Base-by-base conservation (phyloP, 2,797 vertebrate species). In the Syndactyla subalaris region DNA sequence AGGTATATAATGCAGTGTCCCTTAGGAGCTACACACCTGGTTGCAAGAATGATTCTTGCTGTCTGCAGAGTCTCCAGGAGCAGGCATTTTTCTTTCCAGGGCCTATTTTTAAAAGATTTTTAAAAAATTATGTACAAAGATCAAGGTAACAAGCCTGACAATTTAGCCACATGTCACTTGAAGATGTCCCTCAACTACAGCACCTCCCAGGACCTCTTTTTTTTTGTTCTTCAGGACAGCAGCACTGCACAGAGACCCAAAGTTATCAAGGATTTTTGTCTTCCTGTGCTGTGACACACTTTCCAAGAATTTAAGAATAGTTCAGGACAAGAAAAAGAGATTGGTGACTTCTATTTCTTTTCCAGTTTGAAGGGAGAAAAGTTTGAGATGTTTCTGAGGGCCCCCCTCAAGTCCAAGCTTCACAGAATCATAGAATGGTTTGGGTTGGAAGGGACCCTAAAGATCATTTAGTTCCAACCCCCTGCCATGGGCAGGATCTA, bases 101-200 rank as follows among this genome's bases (percentile, higher is more conserved):
- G 32, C 3, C 9, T 29, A 7, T 74, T 92, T 81, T 41, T 12
- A 51, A 80, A 68, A 48, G 8, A 24, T 20, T 20, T 29, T 1
- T 6, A 34, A 43, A 7, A 51, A 12, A 36, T 13, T 2, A 21
- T 18, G 26, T 7, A 7, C 17, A 34, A 75, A 68, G 19, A 65
- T 22, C 14, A 62, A 58, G 71, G 46, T 51, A 70, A 24, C 13
- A 71, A 43, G 7, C 0, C 0, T n/a, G 21, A 55, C 17, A 67
- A 26, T 68, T 82, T 66, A 87, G 18, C 52, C 29, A 48, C 38
- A 62, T 30, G 48, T 59, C 61, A 18, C 22, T 76, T 62, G 27
- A 68, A 72, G 21, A 20, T 36, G 52, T 30, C 65, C 7, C 32
- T 67, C 27, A 39, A 9, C 29, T 49, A 29, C 39, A 55, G 43